Conservation (phyloP, 2,113 vertebrate species). For the Protomyctophum bolini region DNA sequence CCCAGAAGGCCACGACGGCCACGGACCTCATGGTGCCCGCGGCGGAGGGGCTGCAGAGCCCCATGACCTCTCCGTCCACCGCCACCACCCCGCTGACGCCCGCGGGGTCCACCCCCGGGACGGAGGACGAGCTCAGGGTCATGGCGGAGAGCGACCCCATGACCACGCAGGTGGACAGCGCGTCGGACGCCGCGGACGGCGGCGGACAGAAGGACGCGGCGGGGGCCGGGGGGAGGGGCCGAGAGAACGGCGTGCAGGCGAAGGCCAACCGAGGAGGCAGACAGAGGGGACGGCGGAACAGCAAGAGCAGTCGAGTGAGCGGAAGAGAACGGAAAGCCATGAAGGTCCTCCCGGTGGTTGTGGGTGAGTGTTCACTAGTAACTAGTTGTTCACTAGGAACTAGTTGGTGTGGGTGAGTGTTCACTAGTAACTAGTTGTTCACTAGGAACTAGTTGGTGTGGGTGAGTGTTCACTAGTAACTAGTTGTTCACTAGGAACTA, state of each 20-base stretch:
- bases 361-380: constrained; percentile 64
- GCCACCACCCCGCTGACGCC: constrained; percentile 19
- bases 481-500: no score
- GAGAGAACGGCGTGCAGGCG: constrained; percentile 54
- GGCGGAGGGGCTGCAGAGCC: constrained; percentile 40
- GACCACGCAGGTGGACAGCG: constrained; percentile 69
- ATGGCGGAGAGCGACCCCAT: constrained; percentile 62
- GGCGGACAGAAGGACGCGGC: constrained; percentile 43
- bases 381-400: no score
- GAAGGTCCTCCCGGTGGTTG: constrained; percentile 78
- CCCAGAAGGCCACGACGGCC: constrained; percentile 23
- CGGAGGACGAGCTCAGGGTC: constrained; percentile 4
- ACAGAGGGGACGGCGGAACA: constrained; percentile 36
- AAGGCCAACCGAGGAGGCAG: constrained; percentile 18
- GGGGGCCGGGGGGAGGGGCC: constrained; percentile 14
- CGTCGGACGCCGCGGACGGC: constrained; percentile 59
- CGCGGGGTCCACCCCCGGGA: constrained; percentile 10
- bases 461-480: no score
- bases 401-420: no score
- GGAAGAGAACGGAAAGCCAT: constrained; percentile 78
- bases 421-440: no score
- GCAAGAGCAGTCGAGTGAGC: constrained; percentile 76
- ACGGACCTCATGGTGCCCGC: constrained; percentile 36
- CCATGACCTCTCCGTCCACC: constrained; percentile 36
- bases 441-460: no score